Percentiles rank a stretch among this genome's conserved stretches.
Conservation (phyloP, 1,140 invertebrate genomes). For the Calliphora vicina region DNA sequence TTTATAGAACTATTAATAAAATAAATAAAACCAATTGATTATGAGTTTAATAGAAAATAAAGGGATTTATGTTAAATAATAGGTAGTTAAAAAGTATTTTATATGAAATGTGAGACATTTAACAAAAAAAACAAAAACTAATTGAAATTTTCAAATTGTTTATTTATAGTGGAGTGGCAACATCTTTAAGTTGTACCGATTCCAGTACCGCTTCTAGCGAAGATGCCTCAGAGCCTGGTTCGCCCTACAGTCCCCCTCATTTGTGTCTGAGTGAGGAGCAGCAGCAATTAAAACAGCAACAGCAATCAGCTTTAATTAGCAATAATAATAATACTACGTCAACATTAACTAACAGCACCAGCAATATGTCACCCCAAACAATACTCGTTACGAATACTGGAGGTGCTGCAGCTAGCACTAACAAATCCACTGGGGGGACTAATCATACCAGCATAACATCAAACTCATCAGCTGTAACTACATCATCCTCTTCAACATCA, state of each 20-base stretch:
- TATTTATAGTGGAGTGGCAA: constrained; percentile 70
- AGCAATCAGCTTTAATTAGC: constrained; percentile 3
- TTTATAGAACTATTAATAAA: too few species aligned
- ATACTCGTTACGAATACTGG: constrained; percentile 43
- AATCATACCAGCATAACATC: background rate
- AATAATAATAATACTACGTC: background rate
- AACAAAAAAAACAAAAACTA: background rate
- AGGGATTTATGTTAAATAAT: background rate
- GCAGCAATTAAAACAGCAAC: constrained; percentile 35
- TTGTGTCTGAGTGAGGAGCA: constrained; percentile 58
- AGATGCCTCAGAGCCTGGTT: constrained; percentile 82
- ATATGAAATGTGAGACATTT: background rate
- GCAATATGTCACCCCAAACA: constrained; percentile 56
- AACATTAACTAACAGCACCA: background rate
- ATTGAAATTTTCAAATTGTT: background rate
- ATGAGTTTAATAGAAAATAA: background rate
- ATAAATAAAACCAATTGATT: background rate
- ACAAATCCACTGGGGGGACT: constrained; percentile 25
- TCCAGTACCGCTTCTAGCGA: constrained; percentile 75
- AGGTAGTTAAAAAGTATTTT: background rate
- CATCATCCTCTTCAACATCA: background rate
- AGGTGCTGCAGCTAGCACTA: constrained; percentile 35
- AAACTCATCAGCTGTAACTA: background rate
- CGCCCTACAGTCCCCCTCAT: constrained; percentile 74
- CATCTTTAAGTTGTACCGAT: constrained; percentile 73